phyloP scores from a whole-genome alignment of 2,888 invertebrate species.

The Caenorhabditis parvicauda region DNA sequence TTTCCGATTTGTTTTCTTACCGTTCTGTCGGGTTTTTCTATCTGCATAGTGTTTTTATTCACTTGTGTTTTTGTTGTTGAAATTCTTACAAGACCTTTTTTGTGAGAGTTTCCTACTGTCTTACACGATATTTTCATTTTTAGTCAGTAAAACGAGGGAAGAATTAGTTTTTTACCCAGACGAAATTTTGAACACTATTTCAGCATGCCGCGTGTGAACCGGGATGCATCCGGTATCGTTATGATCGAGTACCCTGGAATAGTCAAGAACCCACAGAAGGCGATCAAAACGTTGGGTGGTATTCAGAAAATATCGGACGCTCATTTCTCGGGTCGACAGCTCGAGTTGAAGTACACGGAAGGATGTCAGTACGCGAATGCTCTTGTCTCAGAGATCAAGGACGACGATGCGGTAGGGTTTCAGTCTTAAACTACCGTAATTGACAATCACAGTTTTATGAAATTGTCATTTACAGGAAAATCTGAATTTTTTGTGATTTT shows the following conservation, averaged over 20 bases:
- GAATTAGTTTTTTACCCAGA: too few relatives aligned
- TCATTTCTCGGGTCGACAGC: constrained; percentile 29
- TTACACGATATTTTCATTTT: too few relatives aligned
- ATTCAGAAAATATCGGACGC: constrained; percentile 36
- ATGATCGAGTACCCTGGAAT: constrained; percentile 58
- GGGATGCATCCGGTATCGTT: too few relatives aligned
- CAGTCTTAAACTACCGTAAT: background rate
- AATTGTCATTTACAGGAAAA: too few relatives aligned
- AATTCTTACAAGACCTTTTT: too few relatives aligned
- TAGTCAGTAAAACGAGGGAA: too few relatives aligned
- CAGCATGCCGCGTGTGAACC: too few relatives aligned
- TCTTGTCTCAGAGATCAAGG: constrained; percentile 61
- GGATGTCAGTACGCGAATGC: constrained; percentile 51
- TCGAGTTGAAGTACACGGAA: constrained; percentile 52
- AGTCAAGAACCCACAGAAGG: constrained; percentile 42
- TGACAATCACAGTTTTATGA: background rate
- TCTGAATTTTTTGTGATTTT: too few relatives aligned
- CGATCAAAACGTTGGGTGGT: constrained; percentile 56
- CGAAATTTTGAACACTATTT: too few relatives aligned
- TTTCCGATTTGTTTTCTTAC: background rate
- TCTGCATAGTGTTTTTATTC: background rate
- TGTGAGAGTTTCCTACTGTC: too few relatives aligned
- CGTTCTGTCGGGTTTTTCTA: background rate
- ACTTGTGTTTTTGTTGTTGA: background rate
- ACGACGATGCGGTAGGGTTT: constrained; percentile 23